These are phyloP conservation scores for Ferdinandea cuprea DNA, from an alignment of 2,888 invertebrate genomes.

Conservation along the genomic window DNA sequence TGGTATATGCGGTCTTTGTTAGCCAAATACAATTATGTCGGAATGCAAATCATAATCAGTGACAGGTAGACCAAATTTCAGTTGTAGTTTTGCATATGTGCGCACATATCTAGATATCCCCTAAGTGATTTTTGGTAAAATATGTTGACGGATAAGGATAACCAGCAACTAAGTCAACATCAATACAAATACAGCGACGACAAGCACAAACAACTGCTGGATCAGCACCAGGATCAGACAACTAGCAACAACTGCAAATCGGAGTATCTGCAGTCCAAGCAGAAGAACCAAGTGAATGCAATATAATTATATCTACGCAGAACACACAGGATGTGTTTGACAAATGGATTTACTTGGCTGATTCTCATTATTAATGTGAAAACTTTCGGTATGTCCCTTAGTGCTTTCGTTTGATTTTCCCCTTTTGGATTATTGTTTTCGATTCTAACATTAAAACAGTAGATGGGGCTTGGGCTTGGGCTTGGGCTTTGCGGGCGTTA, in stretches of 20 bases:
- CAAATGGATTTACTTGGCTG: conserved; percentile 74
- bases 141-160: conserved; percentile 71
- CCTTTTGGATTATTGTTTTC: conserved; percentile 65
- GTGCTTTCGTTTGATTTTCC: conserved; percentile 46
- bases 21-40: conserved; percentile 57
- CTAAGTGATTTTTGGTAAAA: conserved; percentile 34
- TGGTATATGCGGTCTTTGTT: conserved; percentile 12
- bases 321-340: conserved; percentile 74
- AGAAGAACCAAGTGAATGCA: conserved; percentile 64
- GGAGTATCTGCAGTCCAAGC: conserved; percentile 53
- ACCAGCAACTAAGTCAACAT: conserved; percentile 58
- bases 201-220: conserved; percentile 31
- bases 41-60: conserved; percentile 53
- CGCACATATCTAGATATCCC: conserved; percentile 20
- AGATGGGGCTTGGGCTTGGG: background rate
- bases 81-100: conserved; percentile 4
- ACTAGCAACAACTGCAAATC: conserved; percentile 30
- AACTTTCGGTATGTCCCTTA: conserved; percentile 73
- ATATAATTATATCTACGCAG: conserved; percentile 57
- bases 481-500: too few relatives aligned
- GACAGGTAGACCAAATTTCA: conserved; percentile 49
- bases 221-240: conserved; percentile 36
- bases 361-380: conserved; percentile 74
- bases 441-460: conserved; percentile 46
- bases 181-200: conserved; percentile 17